phyloP scores from a whole-genome alignment of 2,888 invertebrate species.

The Sphinx pinastri region DNA sequence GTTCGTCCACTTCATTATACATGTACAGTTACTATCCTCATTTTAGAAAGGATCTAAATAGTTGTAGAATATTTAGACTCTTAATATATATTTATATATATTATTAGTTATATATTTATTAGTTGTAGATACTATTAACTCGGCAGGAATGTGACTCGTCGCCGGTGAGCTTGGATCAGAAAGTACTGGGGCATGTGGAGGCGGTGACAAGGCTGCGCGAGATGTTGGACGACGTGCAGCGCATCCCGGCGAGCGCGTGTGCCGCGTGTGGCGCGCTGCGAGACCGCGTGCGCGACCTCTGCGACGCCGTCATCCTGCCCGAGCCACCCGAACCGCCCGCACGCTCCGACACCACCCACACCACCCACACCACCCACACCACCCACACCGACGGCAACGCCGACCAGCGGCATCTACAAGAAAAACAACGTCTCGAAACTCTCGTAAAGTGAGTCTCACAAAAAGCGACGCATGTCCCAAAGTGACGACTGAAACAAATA shows the following conservation, averaged over 20 bases:
- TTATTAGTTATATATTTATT: too few species aligned
- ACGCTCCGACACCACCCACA: constrained; percentile 2
- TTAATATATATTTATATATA: too few species aligned
- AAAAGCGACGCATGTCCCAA: not conserved
- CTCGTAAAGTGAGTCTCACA: constrained; percentile 57
- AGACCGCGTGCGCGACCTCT: constrained; percentile 38
- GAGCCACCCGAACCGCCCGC: constrained; percentile 18
- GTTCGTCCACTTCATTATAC: too few species aligned
- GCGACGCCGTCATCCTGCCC: constrained; percentile 28
- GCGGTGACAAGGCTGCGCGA: constrained; percentile 37
- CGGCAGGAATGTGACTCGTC: constrained; percentile 56
- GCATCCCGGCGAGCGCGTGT: constrained; percentile 29
- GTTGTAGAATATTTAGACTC: too few species aligned
- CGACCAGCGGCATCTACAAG: constrained; percentile 49
- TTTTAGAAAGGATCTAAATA: too few species aligned
- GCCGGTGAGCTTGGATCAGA: constrained; percentile 48
- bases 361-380: constrained; percentile 21
- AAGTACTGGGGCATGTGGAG: constrained; percentile 40
- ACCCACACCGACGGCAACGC: constrained; percentile 16
- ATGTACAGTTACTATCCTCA: too few species aligned
- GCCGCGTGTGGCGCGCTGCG: constrained; percentile 29
- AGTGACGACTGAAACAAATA: not conserved
- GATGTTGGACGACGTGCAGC: constrained; percentile 35
- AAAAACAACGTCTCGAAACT: constrained; percentile 57
- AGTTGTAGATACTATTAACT: not conserved